Base-by-base conservation (phyloP, 2,888 invertebrate species). In the Drosophila falleni region DNA sequence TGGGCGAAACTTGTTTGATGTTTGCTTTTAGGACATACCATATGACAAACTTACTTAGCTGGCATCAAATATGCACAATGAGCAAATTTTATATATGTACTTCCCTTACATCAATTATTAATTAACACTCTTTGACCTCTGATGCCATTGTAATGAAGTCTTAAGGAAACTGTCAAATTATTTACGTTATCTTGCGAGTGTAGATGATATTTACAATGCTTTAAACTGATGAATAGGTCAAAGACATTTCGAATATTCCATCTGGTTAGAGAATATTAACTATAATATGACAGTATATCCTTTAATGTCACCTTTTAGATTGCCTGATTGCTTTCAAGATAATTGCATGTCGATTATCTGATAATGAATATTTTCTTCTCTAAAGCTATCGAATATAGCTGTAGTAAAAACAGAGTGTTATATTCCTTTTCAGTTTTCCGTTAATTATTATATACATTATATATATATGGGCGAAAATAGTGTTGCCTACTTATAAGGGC, bases 1-100 rank as follows among this genome's bases (percentile, higher is more conserved):
- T 76, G 67, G 66, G 63, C 64, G 55, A 60, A 71, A 39, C 55
- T 71, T 63, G 74, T 75, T 75, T 74, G 71, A 75, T 75, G 60
- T 75, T 74, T 74, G 62, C 59, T 60, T 49, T 75, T 49, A 29
- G 60, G 75, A 51, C 66, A 60, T 47, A 62, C 55, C 66, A 60
- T 47, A 62, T 59, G 70, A 65, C 70, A 65, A 62, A 64, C 54
- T 74, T 74, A 74, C 74, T 70, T 65, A 65, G 61, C 58, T 8
- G 37, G 19, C 70, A 74, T 74, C 37, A 74, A 74, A 70, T 65
- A 75, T 75, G 75, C 71, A 74, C 19, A 65, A 50, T 41, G 33
- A 44, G 44, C 75, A 59, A 65, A 56, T 46, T 0, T 9, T 9
- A 10, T 9, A 16, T 37, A 33, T 44, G 5, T 16, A 35, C 51